Base-by-base conservation (phyloP, 2,888 invertebrate genomes). In the Oeneis ivallda region DNA sequence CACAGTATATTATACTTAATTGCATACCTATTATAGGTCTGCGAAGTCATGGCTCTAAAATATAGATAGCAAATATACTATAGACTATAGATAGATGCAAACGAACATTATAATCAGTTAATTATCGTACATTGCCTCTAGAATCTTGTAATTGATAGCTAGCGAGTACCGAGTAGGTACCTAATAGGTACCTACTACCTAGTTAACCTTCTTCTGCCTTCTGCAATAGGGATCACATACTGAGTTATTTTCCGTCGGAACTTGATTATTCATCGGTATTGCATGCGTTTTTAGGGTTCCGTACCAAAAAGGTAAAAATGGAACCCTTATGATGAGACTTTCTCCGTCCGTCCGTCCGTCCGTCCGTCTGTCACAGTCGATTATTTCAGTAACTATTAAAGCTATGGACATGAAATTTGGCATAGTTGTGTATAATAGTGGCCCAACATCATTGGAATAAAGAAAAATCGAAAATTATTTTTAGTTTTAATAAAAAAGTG, bases 111-210 rank as follows among this genome's bases (percentile, higher is more conserved):
- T 58, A 58, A 58, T 47, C 58, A 45, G 34, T 58, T 58, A 58
- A 58, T 58, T 58, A 58, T 58, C 45, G 58, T 58, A 11, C 58
- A 34, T 58, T 47, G 58, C 58, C 45, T 58, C 34, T 58, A 34
- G 45, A 58, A 47, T 58, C 34, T 34, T 58, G 32, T 58, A 58
- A 58, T 58, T 58, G 57, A 57, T 57, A 57, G 43, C 26, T 57
- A 57, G 32, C 56, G 13, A 26, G n/a, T 43, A 43, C 43, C 0
- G n/a, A 9, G 26, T n/a, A n/a, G n/a, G n/a, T n/a, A n/a, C n/a
- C n/a, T n/a, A n/a, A n/a, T n/a, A n/a, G n/a, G 45, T 26, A 26
- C 26, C 26, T 26, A 26, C 1, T 26, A 34, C 32, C 32, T 34
- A 61, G 61, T 52, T 57, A n/a, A 39, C 52, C 9, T 57, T 57